Percentiles rank a stretch among this genome's conserved stretches.
These are phyloP conservation scores for Cervus canadensis DNA, from an alignment of 2,113 vertebrate genomes.

Conservation along the genomic window DNA sequence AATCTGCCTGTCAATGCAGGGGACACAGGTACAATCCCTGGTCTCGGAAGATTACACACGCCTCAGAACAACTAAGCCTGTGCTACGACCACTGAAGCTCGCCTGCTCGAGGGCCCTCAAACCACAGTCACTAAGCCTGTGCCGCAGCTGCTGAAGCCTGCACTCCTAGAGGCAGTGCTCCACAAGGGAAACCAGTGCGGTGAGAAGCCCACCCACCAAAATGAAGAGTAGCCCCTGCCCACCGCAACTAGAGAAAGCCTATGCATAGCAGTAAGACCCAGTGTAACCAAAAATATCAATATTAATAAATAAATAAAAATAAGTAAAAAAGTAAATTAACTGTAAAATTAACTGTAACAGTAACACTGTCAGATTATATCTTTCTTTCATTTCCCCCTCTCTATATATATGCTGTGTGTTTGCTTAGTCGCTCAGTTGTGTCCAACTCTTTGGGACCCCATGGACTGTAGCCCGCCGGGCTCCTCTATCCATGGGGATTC, in stretches of 20 bases:
- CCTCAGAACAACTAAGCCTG: not conserved
- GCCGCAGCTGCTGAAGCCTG: not conserved
- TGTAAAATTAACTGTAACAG: not conserved
- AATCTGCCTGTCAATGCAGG: not conserved
- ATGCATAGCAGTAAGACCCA: not conserved
- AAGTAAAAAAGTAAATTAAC: not conserved
- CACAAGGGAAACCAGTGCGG: not conserved
- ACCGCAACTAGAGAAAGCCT: not conserved
- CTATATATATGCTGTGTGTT: not conserved
- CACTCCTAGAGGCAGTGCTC: fast-evolving
- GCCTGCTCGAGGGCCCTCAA: not conserved
- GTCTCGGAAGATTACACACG: not conserved
- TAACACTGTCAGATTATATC: not conserved
- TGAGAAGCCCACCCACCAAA: not conserved
- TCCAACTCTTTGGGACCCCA: too few species aligned
- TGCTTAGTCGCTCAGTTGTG: not conserved
- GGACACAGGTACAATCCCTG: not conserved
- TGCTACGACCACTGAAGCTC: not conserved
- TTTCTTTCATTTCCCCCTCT: not conserved
- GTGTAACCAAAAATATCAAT: not conserved
- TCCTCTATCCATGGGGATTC: too few species aligned
- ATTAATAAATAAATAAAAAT: not conserved
- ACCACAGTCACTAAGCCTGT: not conserved
- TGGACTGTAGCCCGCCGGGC: too few species aligned
- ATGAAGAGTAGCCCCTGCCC: not conserved